Percentiles rank a stretch among this genome's conserved stretches.
These are phyloP conservation scores for Tetranychus piercei DNA, from an alignment of 2,888 invertebrate genomes.

Conservation along the genomic window DNA sequence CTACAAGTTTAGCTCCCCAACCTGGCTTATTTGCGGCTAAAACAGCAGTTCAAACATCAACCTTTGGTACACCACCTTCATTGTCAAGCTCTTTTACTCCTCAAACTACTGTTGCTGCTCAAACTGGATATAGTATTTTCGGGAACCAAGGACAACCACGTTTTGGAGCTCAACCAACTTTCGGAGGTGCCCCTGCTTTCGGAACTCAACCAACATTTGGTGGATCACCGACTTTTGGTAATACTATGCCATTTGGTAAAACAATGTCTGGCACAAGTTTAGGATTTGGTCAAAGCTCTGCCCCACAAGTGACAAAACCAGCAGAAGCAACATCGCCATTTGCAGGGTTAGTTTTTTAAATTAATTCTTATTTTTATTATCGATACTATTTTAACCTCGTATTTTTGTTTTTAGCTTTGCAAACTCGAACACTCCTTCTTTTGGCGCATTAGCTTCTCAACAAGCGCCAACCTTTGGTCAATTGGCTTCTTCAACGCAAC, in stretches of 20 bases:
- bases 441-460: constrained; percentile 8
- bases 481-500: background rate
- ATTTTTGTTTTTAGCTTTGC: background rate
- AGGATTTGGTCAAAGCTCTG: background rate
- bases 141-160: background rate
- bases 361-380: background rate
- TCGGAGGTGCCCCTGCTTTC: constrained; percentile 7
- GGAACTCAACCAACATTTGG: constrained; percentile 3
- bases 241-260: background rate
- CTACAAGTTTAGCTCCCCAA: background rate
- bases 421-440: background rate
- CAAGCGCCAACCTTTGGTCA: constrained; percentile 12
- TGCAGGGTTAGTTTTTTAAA: background rate
- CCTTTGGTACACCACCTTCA: background rate
- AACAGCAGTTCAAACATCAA: background rate
- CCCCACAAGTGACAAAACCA: background rate
- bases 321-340: background rate
- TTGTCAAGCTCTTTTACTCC: background rate
- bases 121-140: background rate
- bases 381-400: background rate
- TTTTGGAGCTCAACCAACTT: constrained; percentile 12
- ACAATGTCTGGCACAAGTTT: background rate
- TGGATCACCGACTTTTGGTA: constrained; percentile 7
- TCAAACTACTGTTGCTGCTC: background rate
- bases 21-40: constrained; percentile 1